phyloP scores from a whole-genome alignment of 2,113 vertebrate genomes.

The Zingel zingel region DNA sequence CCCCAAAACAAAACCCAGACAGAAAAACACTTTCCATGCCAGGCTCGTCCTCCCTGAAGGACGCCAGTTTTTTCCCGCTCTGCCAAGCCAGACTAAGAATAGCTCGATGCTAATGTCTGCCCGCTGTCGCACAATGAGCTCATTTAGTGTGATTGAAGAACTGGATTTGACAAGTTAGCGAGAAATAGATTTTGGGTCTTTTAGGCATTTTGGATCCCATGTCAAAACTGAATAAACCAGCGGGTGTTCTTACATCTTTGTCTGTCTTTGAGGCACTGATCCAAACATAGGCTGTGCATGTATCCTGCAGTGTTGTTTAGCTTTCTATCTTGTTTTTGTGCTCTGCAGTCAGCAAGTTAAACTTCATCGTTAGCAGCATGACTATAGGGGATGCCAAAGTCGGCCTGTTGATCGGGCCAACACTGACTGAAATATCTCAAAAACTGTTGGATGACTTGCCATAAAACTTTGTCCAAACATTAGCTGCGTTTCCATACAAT shows the following conservation, averaged over 20 bases:
- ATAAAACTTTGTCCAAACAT: no score
- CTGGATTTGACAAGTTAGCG: conserved; percentile 17
- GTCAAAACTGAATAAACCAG: background rate
- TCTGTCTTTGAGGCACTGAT: background rate
- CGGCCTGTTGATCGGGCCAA: no score
- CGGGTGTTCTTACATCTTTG: background rate
- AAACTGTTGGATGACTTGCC: no score
- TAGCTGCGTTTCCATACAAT: no score
- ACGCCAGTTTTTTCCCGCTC: conserved; percentile 35
- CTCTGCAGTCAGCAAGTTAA: no score
- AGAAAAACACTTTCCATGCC: conserved; percentile 57
- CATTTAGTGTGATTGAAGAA: conserved; percentile 46
- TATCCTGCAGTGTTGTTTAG: no score
- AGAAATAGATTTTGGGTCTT: background rate
- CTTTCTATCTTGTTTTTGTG: no score
- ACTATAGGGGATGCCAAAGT: no score
- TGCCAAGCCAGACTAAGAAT: conserved; percentile 51
- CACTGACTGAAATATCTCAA: no score
- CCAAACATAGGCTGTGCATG: no score
- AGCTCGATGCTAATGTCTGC: conserved; percentile 59
- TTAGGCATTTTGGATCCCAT: background rate
- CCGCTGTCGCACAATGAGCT: conserved; percentile 65
- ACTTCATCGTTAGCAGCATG: no score
- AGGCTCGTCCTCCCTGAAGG: conserved; percentile 29
- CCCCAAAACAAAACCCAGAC: conserved; percentile 40